Evolutionary conservation across 2,113 vertebrate species (phyloP).

Genomic region (Xerus inauris): DNA sequence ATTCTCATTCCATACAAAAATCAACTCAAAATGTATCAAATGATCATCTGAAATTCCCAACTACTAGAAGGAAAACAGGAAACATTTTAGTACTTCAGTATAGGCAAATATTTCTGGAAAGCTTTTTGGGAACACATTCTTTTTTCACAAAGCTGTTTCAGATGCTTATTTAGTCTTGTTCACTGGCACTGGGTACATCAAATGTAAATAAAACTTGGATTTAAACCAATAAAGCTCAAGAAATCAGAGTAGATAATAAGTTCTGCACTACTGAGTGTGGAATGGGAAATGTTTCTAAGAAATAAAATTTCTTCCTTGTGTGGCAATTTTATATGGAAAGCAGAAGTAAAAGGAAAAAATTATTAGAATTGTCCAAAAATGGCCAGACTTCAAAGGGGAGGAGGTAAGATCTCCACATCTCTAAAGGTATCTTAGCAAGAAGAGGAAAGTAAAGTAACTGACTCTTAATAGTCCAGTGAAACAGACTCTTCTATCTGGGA

Average conservation of each 20-base stretch:
- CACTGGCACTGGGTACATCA: slow-evolving; percentile 84
- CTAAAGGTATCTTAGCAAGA: slow-evolving; percentile 28
- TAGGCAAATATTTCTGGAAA: not conserved
- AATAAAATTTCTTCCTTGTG: slow-evolving; percentile 18
- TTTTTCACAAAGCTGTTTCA: slow-evolving; percentile 57
- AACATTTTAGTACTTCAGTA: not conserved
- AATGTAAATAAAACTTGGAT: slow-evolving; percentile 87
- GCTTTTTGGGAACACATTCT: not conserved
- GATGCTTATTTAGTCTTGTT: slow-evolving; percentile 82
- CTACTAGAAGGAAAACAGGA: not conserved
- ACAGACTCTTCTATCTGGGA: not conserved
- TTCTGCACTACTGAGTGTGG: slow-evolving; percentile 64
- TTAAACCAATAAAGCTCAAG: slow-evolving; percentile 83
- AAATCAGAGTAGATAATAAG: slow-evolving; percentile 86
- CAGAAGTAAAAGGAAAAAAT: slow-evolving; percentile 12
- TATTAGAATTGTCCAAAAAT: slow-evolving; percentile 23
- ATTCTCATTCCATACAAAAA: not conserved
- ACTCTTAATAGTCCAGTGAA: not conserved
- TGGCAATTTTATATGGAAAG: not conserved
- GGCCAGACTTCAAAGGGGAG: not conserved
- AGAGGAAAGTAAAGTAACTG: not conserved
- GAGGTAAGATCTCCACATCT: not conserved
- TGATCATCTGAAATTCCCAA: not conserved
- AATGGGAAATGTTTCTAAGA: slow-evolving; percentile 5
- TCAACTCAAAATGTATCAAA: not conserved